These are phyloP conservation scores for Phthorimaea operculella DNA, from an alignment of 1,140 invertebrate species.

Conservation along the genomic window DNA sequence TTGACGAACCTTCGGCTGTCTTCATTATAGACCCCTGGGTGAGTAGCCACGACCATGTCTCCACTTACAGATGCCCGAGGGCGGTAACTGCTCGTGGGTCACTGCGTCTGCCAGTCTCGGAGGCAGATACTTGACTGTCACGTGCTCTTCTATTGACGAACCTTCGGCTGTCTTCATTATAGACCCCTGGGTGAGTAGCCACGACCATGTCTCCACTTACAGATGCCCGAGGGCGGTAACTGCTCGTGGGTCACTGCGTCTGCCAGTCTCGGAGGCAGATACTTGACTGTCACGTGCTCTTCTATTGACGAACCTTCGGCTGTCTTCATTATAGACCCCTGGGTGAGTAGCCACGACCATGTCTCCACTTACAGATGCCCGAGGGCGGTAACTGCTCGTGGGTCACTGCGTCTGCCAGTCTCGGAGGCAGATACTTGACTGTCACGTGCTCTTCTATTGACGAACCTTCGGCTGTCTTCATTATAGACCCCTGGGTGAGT, in stretches of 20 bases:
- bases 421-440: slow-evolving; percentile 60
- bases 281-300: slow-evolving; percentile 52
- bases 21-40: slow-evolving; percentile 52
- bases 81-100: no score
- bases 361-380: no score
- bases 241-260: slow-evolving; percentile 69
- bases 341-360: slow-evolving; percentile 35
- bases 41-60: no score
- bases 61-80: no score
- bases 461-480: slow-evolving; percentile 60
- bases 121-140: slow-evolving; percentile 32
- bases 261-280: slow-evolving; percentile 69
- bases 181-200: no score
- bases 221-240: slow-evolving; percentile 49
- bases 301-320: slow-evolving; percentile 64
- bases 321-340: slow-evolving; percentile 46
- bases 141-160: slow-evolving; percentile 39
- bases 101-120: slow-evolving; percentile 74
- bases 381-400: slow-evolving; percentile 55
- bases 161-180: slow-evolving; percentile 35
- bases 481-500: slow-evolving; percentile 50
- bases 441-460: slow-evolving; percentile 59
- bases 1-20: slow-evolving; percentile 62
- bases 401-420: slow-evolving; percentile 72
- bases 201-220: no score